Conservation (phyloP, 2,113 vertebrate species). For the Python bivittatus region DNA sequence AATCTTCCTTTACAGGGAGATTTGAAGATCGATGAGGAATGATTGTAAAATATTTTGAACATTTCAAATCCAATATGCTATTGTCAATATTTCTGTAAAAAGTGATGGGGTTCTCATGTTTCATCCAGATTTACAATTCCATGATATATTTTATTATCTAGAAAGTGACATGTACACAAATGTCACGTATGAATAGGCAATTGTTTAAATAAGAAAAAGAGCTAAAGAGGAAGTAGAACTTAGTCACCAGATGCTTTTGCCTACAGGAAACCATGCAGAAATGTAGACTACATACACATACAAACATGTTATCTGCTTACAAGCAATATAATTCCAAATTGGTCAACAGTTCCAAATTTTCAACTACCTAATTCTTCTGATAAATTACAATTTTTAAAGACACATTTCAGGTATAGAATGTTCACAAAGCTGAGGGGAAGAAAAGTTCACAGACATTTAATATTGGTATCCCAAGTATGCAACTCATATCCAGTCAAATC, state of each 20-base stretch:
- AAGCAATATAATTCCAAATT: constrained; percentile 25
- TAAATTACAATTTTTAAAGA: background rate
- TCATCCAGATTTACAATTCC: background rate
- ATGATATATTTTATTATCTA: background rate
- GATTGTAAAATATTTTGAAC: no score
- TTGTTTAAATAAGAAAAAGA: background rate
- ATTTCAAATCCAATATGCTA: no score
- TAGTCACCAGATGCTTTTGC: background rate
- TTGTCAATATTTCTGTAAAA: no score
- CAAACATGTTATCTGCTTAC: constrained; percentile 8
- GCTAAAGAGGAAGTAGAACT: no score
- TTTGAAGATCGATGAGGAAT: no score
- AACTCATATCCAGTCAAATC: background rate
- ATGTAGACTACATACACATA: background rate
- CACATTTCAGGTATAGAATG: background rate
- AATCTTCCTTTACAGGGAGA: no score
- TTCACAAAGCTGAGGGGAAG: background rate
- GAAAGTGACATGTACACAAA: background rate
- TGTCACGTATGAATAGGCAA: background rate
- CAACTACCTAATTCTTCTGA: constrained; percentile 2
- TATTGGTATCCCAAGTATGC: background rate
- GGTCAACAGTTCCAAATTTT: constrained; percentile 27
- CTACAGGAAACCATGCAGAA: constrained; percentile 17
- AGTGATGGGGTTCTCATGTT: background rate
- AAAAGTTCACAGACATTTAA: background rate